phyloP scores from a whole-genome alignment of 2,888 invertebrate species.

The Craniophora ligustri region DNA sequence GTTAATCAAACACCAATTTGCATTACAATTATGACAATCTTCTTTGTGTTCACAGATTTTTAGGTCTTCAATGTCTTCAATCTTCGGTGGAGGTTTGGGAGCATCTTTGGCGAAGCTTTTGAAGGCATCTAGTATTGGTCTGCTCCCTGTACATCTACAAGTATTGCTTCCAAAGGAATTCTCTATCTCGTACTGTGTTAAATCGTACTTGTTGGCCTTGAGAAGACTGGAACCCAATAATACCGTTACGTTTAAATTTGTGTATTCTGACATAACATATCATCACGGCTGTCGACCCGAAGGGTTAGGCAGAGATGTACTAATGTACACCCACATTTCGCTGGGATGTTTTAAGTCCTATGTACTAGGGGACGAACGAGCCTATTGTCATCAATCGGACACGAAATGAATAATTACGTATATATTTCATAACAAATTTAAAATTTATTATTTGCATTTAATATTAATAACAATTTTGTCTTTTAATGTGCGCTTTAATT shows the following conservation, averaged over 20 bases:
- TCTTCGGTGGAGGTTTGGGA: slow-evolving; percentile 52
- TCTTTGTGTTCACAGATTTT: slow-evolving; percentile 57
- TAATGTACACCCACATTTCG: too few species aligned
- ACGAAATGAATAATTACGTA: too few species aligned
- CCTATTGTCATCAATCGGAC: too few species aligned
- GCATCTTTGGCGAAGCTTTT: slow-evolving; percentile 88
- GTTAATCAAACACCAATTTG: slow-evolving; percentile 69
- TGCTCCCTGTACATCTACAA: slow-evolving; percentile 92
- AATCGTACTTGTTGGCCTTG: slow-evolving; percentile 58
- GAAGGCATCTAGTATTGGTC: slow-evolving; percentile 90
- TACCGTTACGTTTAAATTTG: not conserved
- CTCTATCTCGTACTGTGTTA: slow-evolving; percentile 90
- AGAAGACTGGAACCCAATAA: slow-evolving; percentile 70
- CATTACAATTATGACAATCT: slow-evolving; percentile 50
- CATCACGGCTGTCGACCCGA: too few species aligned
- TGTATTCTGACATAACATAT: too few species aligned
- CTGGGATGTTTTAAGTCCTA: too few species aligned
- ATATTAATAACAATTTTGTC: too few species aligned
- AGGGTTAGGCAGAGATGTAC: too few species aligned
- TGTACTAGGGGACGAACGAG: too few species aligned
- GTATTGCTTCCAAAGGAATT: slow-evolving; percentile 92
- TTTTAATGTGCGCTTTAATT: too few species aligned
- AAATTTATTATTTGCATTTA: too few species aligned
- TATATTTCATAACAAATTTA: too few species aligned
- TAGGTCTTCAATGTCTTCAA: slow-evolving; percentile 73